Conservation (phyloP, 2,113 vertebrate genomes). For the Toxotes jaculatrix region DNA sequence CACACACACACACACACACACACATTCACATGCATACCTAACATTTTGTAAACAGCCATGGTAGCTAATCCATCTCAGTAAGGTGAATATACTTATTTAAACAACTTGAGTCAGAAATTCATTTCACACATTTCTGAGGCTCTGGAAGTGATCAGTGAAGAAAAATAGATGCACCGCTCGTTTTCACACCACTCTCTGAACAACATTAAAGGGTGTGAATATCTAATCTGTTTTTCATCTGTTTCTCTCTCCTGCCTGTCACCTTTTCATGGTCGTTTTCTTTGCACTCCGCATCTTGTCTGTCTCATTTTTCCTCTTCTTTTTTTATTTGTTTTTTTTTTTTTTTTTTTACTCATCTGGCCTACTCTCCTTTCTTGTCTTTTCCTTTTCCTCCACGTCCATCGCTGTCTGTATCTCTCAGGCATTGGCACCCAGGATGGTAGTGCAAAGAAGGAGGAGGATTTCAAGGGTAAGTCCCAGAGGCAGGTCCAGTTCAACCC, state of each 20-base stretch:
- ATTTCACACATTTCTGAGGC: constrained; percentile 70
- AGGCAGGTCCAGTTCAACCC: constrained; percentile 97
- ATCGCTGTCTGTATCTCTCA: constrained; percentile 56
- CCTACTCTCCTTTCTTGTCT: neutral
- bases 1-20: constrained; percentile 12
- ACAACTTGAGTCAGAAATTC: constrained; percentile 67
- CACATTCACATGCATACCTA: neutral
- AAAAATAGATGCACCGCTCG: constrained; percentile 50
- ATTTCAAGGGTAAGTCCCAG: constrained; percentile 93
- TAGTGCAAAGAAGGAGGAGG: constrained; percentile 89
- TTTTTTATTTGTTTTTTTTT: neutral
- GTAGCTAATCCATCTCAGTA: constrained; percentile 54
- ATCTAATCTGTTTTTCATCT: constrained; percentile 65
- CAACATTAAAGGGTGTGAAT: constrained; percentile 69
- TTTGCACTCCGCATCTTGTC: neutral
- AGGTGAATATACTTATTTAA: constrained; percentile 67
- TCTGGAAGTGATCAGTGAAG: constrained; percentile 59
- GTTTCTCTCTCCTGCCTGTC: constrained; percentile 50
- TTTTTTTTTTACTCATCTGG: neutral
- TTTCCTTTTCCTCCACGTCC: neutral
- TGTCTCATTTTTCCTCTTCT: neutral
- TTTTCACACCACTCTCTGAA: constrained; percentile 62
- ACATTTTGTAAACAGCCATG: constrained; percentile 39
- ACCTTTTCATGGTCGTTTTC: constrained; percentile 38
- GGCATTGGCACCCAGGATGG: constrained; percentile 92